Evolutionary conservation across 2,888 invertebrate genomes (phyloP), one percentile per base, ranked within the genome.

Genomic region (Macrophya alboannulata): DNA sequence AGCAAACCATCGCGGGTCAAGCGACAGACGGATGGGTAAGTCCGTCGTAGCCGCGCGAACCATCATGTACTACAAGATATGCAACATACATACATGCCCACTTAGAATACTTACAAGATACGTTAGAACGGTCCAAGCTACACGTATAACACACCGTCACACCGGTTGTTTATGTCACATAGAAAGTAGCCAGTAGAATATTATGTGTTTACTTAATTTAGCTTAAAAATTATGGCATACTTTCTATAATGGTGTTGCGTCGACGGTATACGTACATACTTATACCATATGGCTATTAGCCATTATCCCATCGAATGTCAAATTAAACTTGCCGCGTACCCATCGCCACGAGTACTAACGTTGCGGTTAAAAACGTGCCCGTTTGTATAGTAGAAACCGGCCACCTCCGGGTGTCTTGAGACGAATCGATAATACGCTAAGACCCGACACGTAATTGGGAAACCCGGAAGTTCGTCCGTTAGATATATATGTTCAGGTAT

Each of bases 191-290:
- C 62, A 37, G 9, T 59, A n/a, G 59, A 8, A 59, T 21, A 55
- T 55, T 77, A 77, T 55, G 48, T n/a, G 77, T 59, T 62, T 21
- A 62, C n/a, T 43, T 81, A 62, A 25, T 59, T 62, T 59, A 15
- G 59, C n/a, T 17, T 21, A 40, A 81, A 81, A 81, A 81, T 81
- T 62, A 62, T 81, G 81, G 17, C 81, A 81, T 81, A 81, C 81
- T 81, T 81, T 81, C 62, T 40, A 21, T 77, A n/a, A 77, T 55
- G n/a, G 17, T 43, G 51, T 55, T 55, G 48, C 37, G 37, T 51
- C 31, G 31, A 55, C 25, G 37, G 37, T 15, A 21, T 17, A 25
- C 12, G 4, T 45, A 37, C 45, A 37, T 8, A 51, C 15, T 12
- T 21, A 10, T 51, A 62, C 10, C 21, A 9, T n/a, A n/a, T 10